Base-by-base conservation (phyloP, 2,113 vertebrate genomes). In the Salvelinus fontinalis region DNA sequence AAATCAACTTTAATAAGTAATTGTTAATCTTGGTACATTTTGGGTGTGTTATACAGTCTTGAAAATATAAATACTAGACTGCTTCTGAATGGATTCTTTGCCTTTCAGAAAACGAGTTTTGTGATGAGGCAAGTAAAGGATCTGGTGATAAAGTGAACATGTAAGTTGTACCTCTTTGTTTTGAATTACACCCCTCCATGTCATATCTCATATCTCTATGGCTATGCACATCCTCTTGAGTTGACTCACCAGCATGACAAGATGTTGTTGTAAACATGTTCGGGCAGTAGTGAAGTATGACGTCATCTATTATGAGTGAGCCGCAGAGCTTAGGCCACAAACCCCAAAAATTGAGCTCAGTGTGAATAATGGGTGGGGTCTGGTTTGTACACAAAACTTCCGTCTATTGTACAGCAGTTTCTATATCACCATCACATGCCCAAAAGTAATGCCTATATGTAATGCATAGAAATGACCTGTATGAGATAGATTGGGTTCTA, bases 51-150 rank as follows among this genome's bases (percentile, higher is more conserved):
- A 12, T 12, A 31, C 34, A 44, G 2, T 57, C 14, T 34, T n/a
- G 68, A 3, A 27, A 13, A 68, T 20, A 16, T 31, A 54, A 67
- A 69, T 75, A 26, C 4, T 29, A 4, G 7, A 74, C 51, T 76
- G 7, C 59, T 54, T 54, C 12, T 54, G 51, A 16, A 54, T 54
- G 51, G 44, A 75, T 62, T 4, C 20, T 75, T 4, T 51, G 8
- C 26, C 72, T 80, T 83, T 6, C 86, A 94, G 93, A 77, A 62
- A 0, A 9, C 2, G 0, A 5, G 1, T 85, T 93, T 22, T 93
- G 86, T 85, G 27, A 74, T 11, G 71, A 84, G n/a, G 57, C 20
- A 0, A 59, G 2, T 5, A 12, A 0, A 12, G 59, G 66, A 62
- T 29, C 75, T n/a, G 6, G 51, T 4, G 13, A 26, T 18, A 2